These are phyloP conservation scores for Bombus terrestris DNA, from an alignment of 1,140 invertebrate species.

Conservation along the genomic window DNA sequence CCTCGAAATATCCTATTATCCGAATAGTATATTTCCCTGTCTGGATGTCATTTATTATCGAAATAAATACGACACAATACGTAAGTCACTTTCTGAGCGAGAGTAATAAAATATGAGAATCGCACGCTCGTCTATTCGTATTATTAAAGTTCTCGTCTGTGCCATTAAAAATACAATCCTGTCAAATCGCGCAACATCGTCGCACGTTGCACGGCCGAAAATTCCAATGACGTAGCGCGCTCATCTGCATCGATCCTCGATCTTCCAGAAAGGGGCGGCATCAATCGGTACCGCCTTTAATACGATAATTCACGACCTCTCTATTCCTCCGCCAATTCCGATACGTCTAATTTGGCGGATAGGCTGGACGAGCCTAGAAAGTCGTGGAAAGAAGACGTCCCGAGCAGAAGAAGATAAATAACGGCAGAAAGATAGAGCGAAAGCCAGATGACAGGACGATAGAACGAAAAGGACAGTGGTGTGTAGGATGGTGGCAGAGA, in stretches of 20 bases:
- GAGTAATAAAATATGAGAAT: too few species aligned
- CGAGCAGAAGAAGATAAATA: background rate
- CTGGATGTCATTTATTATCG: too few species aligned
- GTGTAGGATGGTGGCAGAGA: slow-evolving; percentile 21
- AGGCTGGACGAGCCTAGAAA: background rate
- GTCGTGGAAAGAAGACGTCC: background rate
- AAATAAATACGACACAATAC: too few species aligned
- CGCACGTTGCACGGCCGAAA: too few species aligned
- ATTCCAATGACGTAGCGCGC: too few species aligned
- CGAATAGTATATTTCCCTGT: background rate
- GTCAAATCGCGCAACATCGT: too few species aligned
- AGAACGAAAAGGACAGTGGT: slow-evolving; percentile 1
- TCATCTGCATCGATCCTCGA: background rate
- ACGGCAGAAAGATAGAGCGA: background rate
- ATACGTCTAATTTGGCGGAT: slow-evolving; percentile 20
- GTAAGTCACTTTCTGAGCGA: too few species aligned
- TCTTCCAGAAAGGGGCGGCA: background rate
- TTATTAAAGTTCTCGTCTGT: too few species aligned
- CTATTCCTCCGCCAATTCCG: background rate
- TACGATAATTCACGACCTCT: background rate
- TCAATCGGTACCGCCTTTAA: background rate
- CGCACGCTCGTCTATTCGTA: too few species aligned
- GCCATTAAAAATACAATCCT: too few species aligned
- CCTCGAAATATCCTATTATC: background rate
- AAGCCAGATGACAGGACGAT: background rate